Evolutionary conservation across 2,113 vertebrate genomes (phyloP).

Genomic region (Phrynosoma blainvillii): DNA sequence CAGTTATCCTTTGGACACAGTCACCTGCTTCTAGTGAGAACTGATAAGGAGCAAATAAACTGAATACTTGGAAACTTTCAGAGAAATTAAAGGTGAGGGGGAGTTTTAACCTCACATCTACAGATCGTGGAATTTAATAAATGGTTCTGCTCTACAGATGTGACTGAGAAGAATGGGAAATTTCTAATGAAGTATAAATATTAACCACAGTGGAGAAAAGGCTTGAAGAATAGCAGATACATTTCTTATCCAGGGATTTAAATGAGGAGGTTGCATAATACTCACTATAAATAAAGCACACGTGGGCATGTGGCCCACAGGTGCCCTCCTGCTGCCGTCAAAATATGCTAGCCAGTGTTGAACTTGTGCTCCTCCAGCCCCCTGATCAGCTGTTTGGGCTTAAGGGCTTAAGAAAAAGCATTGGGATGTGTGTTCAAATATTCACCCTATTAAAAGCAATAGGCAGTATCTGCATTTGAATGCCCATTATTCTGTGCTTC

Average conservation of each 20-base stretch:
- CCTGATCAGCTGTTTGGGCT: background rate
- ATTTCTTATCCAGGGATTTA: background rate
- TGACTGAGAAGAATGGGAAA: background rate
- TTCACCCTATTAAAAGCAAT: background rate
- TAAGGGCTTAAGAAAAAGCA: background rate
- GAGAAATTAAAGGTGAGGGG: background rate
- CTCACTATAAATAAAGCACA: background rate
- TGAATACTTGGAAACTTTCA: background rate
- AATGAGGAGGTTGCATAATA: background rate
- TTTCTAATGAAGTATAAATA: slow-evolving; percentile 1
- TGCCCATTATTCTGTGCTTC: background rate
- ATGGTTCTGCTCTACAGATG: background rate
- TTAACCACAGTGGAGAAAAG: background rate
- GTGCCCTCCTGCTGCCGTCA: background rate
- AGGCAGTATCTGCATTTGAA: background rate
- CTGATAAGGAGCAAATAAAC: background rate
- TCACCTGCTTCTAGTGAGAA: background rate
- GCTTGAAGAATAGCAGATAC: background rate
- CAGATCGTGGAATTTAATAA: background rate
- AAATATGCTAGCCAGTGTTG: background rate
- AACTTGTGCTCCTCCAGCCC: background rate
- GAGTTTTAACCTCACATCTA: background rate
- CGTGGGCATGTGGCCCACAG: background rate
- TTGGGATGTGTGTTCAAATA: background rate
- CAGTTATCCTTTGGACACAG: background rate